These are phyloP conservation scores for Euura lappo DNA, from an alignment of 1,140 invertebrate genomes.

Conservation along the genomic window DNA sequence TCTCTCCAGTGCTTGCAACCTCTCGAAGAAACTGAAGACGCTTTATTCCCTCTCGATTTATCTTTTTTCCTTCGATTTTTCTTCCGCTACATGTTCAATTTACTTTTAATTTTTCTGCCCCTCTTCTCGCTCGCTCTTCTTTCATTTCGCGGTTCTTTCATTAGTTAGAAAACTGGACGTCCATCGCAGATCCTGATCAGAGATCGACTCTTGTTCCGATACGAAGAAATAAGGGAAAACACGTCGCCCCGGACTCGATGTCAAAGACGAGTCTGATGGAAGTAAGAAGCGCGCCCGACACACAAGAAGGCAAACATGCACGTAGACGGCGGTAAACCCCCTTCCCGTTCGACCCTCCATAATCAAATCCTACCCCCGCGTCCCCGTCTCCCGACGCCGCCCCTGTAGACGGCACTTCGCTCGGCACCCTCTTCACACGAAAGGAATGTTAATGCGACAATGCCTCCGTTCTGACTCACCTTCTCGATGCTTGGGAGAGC, in stretches of 20 bases:
- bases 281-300: not conserved
- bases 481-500: not conserved
- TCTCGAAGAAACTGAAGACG: too few relatives aligned
- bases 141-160: too few relatives aligned
- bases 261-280: not conserved
- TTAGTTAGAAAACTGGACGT: too few relatives aligned
- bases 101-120: too few relatives aligned
- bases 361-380: slow-evolving; percentile 59
- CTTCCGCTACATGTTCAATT: too few relatives aligned
- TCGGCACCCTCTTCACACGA: slow-evolving; percentile 54
- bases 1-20: too few relatives aligned
- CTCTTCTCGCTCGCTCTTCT: too few relatives aligned
- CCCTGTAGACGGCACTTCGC: slow-evolving; percentile 17
- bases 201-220: too few relatives aligned
- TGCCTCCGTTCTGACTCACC: slow-evolving; percentile 39
- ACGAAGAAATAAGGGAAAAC: too few relatives aligned
- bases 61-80: too few relatives aligned
- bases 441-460: slow-evolving; percentile 62
- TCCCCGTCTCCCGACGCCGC: slow-evolving; percentile 24
- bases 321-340: not conserved
- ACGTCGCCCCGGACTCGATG: not conserved
- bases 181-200: too few relatives aligned
- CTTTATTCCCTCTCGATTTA: too few relatives aligned
- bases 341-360: slow-evolving; percentile 45
- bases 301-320: not conserved